Evolutionary conservation across 2,113 vertebrate genomes (phyloP).

Genomic region (Thymallus thymallus): DNA sequence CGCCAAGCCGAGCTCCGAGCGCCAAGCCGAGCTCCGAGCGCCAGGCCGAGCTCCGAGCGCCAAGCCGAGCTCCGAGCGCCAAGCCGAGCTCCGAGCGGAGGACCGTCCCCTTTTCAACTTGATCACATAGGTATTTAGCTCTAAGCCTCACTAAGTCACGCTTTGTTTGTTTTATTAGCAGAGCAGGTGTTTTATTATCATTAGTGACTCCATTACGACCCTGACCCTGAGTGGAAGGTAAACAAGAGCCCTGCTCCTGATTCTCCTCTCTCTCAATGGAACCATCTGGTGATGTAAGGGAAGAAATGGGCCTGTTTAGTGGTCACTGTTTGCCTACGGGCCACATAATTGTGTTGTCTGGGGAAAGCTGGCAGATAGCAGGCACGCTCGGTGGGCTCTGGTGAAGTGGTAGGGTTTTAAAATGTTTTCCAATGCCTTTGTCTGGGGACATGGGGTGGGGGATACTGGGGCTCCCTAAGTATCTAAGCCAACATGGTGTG

Average conservation of each 20-base stretch:
- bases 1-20: slow-evolving; percentile 35
- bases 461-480: too few relatives aligned
- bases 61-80: slow-evolving; percentile 30
- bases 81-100: background rate
- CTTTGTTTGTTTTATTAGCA: slow-evolving; percentile 77
- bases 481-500: too few relatives aligned
- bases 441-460: slow-evolving; percentile 9
- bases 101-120: slow-evolving; percentile 61
- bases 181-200: slow-evolving; percentile 80
- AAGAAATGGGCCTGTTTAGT: slow-evolving; percentile 64
- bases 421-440: slow-evolving; percentile 56
- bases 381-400: slow-evolving; percentile 33
- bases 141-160: slow-evolving; percentile 55
- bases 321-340: slow-evolving; percentile 69
- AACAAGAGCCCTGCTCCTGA: slow-evolving; percentile 54
- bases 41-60: too few relatives aligned
- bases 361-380: slow-evolving; percentile 60
- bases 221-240: slow-evolving; percentile 71
- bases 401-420: slow-evolving; percentile 58
- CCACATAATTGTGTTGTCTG: slow-evolving; percentile 64
- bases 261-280: slow-evolving; percentile 64
- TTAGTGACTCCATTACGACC: slow-evolving; percentile 70
- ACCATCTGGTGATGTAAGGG: slow-evolving; percentile 74
- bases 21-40: too few relatives aligned
- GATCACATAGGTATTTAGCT: slow-evolving; percentile 75